Conservation (phyloP, 1,140 invertebrate genomes). For the Drosophila lini region DNA sequence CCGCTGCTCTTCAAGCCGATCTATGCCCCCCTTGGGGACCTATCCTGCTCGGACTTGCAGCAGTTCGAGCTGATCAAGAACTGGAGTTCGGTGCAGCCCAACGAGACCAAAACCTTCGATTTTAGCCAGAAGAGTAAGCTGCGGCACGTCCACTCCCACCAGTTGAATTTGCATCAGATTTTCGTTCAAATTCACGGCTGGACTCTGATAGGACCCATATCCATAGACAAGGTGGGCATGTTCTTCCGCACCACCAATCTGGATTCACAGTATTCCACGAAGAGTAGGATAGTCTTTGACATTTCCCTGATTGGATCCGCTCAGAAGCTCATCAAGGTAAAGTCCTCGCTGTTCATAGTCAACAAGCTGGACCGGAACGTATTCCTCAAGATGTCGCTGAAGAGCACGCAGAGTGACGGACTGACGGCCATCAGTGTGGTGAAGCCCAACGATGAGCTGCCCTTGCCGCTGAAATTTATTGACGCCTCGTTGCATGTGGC, state of each 20-base stretch:
- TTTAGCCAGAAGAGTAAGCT: slow-evolving; percentile 92
- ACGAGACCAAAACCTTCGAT: slow-evolving; percentile 91
- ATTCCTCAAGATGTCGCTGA: slow-evolving; percentile 88
- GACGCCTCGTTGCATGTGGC: slow-evolving; percentile 71
- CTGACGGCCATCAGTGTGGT: slow-evolving; percentile 46
- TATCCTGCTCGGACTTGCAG: slow-evolving; percentile 65
- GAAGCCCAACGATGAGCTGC: slow-evolving; percentile 63
- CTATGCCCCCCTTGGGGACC: slow-evolving; percentile 86
- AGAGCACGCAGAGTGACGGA: slow-evolving; percentile 58
- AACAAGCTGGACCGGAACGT: slow-evolving; percentile 91
- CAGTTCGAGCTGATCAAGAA: slow-evolving; percentile 73
- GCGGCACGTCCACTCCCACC: slow-evolving; percentile 92
- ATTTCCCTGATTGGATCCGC: slow-evolving; percentile 96
- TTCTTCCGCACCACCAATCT: slow-evolving; percentile 93
- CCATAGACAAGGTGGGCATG: slow-evolving; percentile 97
- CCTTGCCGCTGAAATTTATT: slow-evolving; percentile 80
- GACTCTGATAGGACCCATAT: slow-evolving; percentile 93
- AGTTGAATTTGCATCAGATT: slow-evolving; percentile 92
- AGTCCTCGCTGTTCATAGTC: slow-evolving; percentile 93
- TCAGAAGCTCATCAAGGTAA: slow-evolving; percentile 96
- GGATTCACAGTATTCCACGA: slow-evolving; percentile 84
- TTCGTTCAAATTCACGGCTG: slow-evolving; percentile 95
- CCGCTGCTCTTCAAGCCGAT: slow-evolving; percentile 93
- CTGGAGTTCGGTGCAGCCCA: slow-evolving; percentile 90
- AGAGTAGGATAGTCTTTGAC: slow-evolving; percentile 92